Evolutionary conservation across 2,113 vertebrate genomes (phyloP).

Genomic region (Mionectes macconnelli): DNA sequence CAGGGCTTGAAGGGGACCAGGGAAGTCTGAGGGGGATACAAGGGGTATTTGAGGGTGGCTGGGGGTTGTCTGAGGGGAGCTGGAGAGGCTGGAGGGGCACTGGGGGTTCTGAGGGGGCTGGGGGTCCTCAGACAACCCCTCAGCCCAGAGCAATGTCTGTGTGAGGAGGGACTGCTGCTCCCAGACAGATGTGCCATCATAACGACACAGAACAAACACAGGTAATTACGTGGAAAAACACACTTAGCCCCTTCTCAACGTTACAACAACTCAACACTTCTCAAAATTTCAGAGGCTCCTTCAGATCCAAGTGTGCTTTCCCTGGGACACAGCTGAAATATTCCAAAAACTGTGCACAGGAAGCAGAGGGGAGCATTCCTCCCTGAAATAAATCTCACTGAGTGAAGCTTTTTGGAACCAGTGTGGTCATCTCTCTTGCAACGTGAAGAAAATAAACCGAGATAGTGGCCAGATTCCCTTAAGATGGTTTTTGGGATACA

Average conservation of each 20-base stretch:
- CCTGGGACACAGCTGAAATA: background rate
- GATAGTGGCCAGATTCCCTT: background rate
- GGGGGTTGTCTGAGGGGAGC: background rate
- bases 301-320: fast-evolving
- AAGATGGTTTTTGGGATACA: background rate
- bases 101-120: fast-evolving
- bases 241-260: background rate
- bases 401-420: background rate
- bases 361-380: background rate
- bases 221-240: background rate
- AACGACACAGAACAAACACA: background rate
- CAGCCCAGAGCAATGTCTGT: too few relatives aligned
- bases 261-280: background rate
- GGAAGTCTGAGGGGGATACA: too few relatives aligned
- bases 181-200: fast-evolving
- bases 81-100: background rate
- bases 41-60: too few relatives aligned
- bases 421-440: background rate
- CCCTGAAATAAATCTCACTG: background rate
- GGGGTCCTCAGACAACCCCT: background rate
- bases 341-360: background rate
- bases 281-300: background rate
- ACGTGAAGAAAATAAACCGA: background rate
- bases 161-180: background rate
- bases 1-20: background rate